phyloP scores from a whole-genome alignment of 2,797 vertebrate genomes.

The Coluber constrictor region DNA sequence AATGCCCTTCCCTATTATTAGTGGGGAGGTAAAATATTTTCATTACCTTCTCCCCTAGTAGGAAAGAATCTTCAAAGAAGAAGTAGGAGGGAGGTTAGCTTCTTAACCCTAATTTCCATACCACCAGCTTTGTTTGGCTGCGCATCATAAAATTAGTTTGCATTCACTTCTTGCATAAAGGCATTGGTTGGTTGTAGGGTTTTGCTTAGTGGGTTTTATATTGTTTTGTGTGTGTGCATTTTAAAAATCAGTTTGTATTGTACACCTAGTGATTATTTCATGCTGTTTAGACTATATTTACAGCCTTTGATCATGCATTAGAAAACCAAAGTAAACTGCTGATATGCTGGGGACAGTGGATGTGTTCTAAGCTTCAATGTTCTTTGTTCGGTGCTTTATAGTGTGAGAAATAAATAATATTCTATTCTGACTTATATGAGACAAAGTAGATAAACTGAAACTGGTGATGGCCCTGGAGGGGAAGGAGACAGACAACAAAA shows the following conservation, averaged over 20 bases:
- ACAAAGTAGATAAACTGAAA: not conserved
- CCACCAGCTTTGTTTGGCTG: slow-evolving; percentile 62
- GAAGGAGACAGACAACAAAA: not conserved
- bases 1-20: slow-evolving; percentile 52
- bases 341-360: slow-evolving; percentile 65
- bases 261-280: slow-evolving; percentile 74
- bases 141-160: slow-evolving; percentile 70
- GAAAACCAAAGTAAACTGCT: slow-evolving; percentile 68
- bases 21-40: slow-evolving; percentile 70
- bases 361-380: slow-evolving; percentile 42
- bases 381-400: slow-evolving; percentile 57
- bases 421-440: not conserved
- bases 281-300: slow-evolving; percentile 76
- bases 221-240: slow-evolving; percentile 26
- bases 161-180: slow-evolving; percentile 38
- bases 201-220: slow-evolving; percentile 27
- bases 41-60: slow-evolving; percentile 72
- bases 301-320: slow-evolving; percentile 74
- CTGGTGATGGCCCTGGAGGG: not conserved
- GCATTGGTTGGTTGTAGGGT: slow-evolving; percentile 45
- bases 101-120: slow-evolving; percentile 68
- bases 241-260: slow-evolving; percentile 66
- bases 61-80: slow-evolving; percentile 70
- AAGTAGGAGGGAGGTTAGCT: slow-evolving; percentile 62
- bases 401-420: not conserved